These are phyloP conservation scores for Aplocera efformata DNA, from an alignment of 2,888 invertebrate species.

Conservation along the genomic window DNA sequence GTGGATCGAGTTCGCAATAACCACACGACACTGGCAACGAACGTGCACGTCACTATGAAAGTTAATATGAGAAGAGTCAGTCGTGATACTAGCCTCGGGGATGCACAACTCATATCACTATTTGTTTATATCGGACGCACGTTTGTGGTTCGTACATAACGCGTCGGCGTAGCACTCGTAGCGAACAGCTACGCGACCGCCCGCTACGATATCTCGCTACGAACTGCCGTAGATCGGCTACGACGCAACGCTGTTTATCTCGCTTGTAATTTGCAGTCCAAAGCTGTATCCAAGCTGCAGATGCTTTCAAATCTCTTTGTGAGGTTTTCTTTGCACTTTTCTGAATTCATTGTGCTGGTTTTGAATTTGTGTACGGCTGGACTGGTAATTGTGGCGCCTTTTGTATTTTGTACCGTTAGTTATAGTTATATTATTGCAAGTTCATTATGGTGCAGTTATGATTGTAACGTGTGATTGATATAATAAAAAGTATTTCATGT, in stretches of 20 bases:
- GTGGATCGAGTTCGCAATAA: conserved; percentile 62
- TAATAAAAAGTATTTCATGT: conserved; percentile 3
- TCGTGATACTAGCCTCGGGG: conserved; percentile 65
- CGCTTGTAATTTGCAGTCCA: conserved; percentile 69
- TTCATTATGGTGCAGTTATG: too few species aligned
- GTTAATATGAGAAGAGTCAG: conserved; percentile 71
- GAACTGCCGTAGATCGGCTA: conserved; percentile 55
- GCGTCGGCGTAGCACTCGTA: conserved; percentile 59
- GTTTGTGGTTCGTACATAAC: conserved; percentile 64
- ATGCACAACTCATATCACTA: conserved; percentile 79
- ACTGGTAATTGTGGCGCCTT: conserved; percentile 44
- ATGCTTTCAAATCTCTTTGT: conserved; percentile 75
- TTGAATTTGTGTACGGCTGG: conserved; percentile 45
- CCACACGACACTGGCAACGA: conserved; percentile 74
- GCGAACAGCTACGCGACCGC: conserved; percentile 54
- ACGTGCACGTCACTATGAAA: conserved; percentile 69
- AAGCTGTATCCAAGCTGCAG: conserved; percentile 69
- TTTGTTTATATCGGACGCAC: conserved; percentile 69
- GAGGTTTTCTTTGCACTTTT: conserved; percentile 66
- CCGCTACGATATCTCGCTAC: conserved; percentile 57
- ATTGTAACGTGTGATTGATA: too few species aligned
- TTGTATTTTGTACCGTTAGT: conserved; percentile 22
- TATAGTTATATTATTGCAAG: too few species aligned
- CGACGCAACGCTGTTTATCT: conserved; percentile 56
- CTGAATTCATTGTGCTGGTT: conserved; percentile 61